These are phyloP conservation scores for Steinernema hermaphroditum DNA, from an alignment of 2,888 invertebrate genomes.

Conservation along the genomic window DNA sequence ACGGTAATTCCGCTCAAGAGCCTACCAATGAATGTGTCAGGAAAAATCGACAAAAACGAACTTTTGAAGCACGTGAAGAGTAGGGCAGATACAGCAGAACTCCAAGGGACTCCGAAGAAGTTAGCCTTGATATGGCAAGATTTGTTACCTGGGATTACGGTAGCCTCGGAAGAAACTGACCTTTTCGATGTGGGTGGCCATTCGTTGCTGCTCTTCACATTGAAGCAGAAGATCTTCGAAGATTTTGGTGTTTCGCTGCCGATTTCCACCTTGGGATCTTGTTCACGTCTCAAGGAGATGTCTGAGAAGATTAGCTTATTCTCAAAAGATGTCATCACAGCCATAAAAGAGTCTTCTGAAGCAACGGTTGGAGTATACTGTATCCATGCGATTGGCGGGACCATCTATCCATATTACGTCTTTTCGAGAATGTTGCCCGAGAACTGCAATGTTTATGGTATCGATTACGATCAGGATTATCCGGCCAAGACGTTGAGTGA, in stretches of 20 bases:
- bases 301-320: neutral
- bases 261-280: slow-evolving; percentile 42
- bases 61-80: neutral
- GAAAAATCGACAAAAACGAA: slow-evolving; percentile 48
- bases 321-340: slow-evolving; percentile 36
- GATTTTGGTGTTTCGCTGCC: slow-evolving; percentile 44
- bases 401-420: slow-evolving; percentile 61
- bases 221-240: slow-evolving; percentile 45
- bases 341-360: slow-evolving; percentile 39
- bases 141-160: neutral
- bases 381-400: slow-evolving; percentile 64
- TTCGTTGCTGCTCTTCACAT: slow-evolving; percentile 51
- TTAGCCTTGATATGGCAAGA: slow-evolving; percentile 8
- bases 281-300: slow-evolving; percentile 34
- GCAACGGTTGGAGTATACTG: slow-evolving; percentile 52
- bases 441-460: slow-evolving; percentile 54
- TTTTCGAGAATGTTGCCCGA: slow-evolving; percentile 54
- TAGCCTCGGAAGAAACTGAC: slow-evolving; percentile 37
- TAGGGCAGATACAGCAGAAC: slow-evolving; percentile 2
- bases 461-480: slow-evolving; percentile 53
- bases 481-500: slow-evolving; percentile 48
- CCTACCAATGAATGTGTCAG: slow-evolving; percentile 48
- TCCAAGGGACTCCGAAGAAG: slow-evolving; percentile 12
- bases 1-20: slow-evolving; percentile 42
- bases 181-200: slow-evolving; percentile 58